Evolutionary conservation across 2,797 vertebrate genomes (phyloP).

Genomic region (Tamandua tetradactyla): DNA sequence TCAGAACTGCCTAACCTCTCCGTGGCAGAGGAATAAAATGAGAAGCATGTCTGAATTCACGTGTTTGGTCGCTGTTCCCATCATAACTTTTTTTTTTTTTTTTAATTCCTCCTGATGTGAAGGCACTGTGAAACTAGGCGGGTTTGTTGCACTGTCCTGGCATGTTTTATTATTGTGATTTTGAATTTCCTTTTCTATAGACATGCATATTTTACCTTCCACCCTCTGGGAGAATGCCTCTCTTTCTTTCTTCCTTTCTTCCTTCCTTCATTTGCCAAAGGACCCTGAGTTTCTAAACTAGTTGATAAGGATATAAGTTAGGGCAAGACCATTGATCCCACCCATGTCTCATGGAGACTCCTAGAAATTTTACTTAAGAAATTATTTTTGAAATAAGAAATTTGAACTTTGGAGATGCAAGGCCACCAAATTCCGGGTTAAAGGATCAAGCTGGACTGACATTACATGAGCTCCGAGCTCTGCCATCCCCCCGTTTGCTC

Average conservation of each 20-base stretch:
- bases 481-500: background rate
- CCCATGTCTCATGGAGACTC: constrained; percentile 19
- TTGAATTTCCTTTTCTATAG: constrained; percentile 72
- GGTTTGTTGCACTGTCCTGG: constrained; percentile 68
- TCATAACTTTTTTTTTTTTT: constrained; percentile 70
- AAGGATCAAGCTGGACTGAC: constrained; percentile 59
- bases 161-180: constrained; percentile 80
- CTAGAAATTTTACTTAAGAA: constrained; percentile 44
- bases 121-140: constrained; percentile 72
- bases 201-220: constrained; percentile 70
- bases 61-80: constrained; percentile 77
- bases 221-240: constrained; percentile 70
- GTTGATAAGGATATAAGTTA: constrained; percentile 64
- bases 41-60: constrained; percentile 77
- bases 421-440: constrained; percentile 59
- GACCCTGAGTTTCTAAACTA: constrained; percentile 69
- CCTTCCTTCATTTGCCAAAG: constrained; percentile 67
- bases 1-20: constrained; percentile 55
- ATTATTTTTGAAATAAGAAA: constrained; percentile 38
- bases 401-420: constrained; percentile 49
- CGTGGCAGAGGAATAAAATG: constrained; percentile 69
- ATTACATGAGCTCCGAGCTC: constrained; percentile 59
- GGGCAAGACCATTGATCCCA: constrained; percentile 58
- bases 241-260: constrained; percentile 56
- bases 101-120: constrained; percentile 60